Base-by-base conservation (phyloP, 2,888 invertebrate genomes). In the Drosophila pseudotalamancana region DNA sequence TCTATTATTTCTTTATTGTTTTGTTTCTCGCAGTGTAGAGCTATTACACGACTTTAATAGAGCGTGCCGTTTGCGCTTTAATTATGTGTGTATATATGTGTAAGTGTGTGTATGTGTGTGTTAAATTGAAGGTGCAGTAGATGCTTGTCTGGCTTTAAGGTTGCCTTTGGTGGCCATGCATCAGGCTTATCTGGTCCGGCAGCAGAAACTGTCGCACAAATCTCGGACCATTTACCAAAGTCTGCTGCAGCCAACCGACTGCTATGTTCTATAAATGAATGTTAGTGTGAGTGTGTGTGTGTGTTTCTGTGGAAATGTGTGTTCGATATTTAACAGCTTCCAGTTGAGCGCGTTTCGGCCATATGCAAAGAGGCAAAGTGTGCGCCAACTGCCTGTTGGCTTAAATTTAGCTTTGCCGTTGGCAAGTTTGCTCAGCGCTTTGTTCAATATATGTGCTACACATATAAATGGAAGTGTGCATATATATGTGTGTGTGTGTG, bases 271-370 rank as follows among this genome's bases (percentile, higher is more conserved):
- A 4, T 31, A n/a, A 25, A 1, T 27, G 1, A 12, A 4, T 35
- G 9, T 35, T 4, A 14, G 14, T 31, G 49, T 35, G 57, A 42
- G 39, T 69, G 69, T 72, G 9, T 21, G 19, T 21, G 9, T 29
- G 23, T 31, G 56, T 34, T 57, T 42, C 48, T 71, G 77, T 72
- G 19, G 55, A 53, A 59, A 57, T 73, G 67, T 70, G 64, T 77
- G 77, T 76, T 83, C 81, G 77, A 82, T 83, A 78, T 83, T 82
- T 82, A 82, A 83, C 81, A 82, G 81, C 81, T 82, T 82, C 77
- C 83, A 81, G 67, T 72, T 71, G 78, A 77, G 66, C 65, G 72
- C 57, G 56, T 32, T 42, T 14, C 25, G 43, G 56, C 43, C 65
- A 34, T 61, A 63, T 76, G 70, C 71, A 73, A 78, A 67, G 64